Base-by-base conservation (phyloP, 2,888 invertebrate genomes). In the Drosophila aldrichi region DNA sequence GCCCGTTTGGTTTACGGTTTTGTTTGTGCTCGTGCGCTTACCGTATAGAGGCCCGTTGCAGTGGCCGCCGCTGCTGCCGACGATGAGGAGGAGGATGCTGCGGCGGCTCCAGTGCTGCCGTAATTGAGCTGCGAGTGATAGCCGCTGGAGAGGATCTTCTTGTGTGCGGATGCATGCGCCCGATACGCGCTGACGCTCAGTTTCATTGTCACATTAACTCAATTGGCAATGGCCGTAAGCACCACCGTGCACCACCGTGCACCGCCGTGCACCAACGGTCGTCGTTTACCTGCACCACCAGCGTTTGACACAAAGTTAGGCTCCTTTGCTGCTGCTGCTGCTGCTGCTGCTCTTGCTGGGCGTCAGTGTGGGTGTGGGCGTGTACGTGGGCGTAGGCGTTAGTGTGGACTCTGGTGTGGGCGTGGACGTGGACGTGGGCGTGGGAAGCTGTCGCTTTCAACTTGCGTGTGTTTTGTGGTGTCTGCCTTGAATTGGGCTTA, bases 141-240 rank as follows among this genome's bases (percentile, higher is more conserved):
- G 91, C 96, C 96, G 91, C 95, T 95, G 86, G 96, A 95, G 92
- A 97, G 94, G 91, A 97, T 97, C 94, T 97, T 97, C 94, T 96
- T 96, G 93, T 97, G 97, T 93, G 97, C 97, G 81, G 96, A 96
- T 93, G 97, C 96, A 94, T 97, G 97, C 92, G 97, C 97, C 93
- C 97, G 95, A 93, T 96, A 97, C 91, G 97, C 97, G 91, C 97
- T 97, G 91, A 97, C 97, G 93, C 97, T 97, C 92, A 97, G 94
- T 95, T 97, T 97, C 97, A 97, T 97, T 91, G 81, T 87, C 79
- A 79, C 90, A 83, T 83, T 73, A 82, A 83, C 82, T 79, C 82
- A 67, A 49, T 52, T 41, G 43, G 59, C 51, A 22, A 22, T 20
- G 70, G 52, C 66, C 32, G 46, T 40, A 63, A 43, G 16, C 43